Conservation (phyloP, 2,797 vertebrate genomes). For the Taeniopygia guttata region DNA sequence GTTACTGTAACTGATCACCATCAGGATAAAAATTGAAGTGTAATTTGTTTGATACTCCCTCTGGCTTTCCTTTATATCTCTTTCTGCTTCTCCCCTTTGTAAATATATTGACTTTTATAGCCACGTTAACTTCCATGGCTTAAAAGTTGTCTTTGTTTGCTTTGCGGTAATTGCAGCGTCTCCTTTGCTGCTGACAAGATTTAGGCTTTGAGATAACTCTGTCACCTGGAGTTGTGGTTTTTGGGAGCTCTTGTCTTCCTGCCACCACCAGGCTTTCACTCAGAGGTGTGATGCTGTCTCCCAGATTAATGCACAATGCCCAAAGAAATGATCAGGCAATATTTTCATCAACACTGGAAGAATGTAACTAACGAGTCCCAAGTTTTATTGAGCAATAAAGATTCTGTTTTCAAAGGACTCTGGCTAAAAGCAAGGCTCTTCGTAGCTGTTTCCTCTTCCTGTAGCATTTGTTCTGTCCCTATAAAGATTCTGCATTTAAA, state of each 20-base stretch:
- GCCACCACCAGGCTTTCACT: not conserved
- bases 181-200: not conserved
- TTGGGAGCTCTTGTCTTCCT: slow-evolving; percentile 25
- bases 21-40: not conserved
- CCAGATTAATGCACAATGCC: slow-evolving; percentile 1
- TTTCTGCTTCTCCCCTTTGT: slow-evolving; percentile 5
- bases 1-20: slow-evolving; percentile 31
- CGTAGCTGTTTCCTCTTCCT: not conserved
- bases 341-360: slow-evolving; percentile 4
- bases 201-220: not conserved
- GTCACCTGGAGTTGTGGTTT: not conserved
- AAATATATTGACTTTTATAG: slow-evolving; percentile 45
- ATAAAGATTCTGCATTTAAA: not conserved
- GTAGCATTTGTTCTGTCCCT: not conserved
- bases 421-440: not conserved
- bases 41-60: slow-evolving; percentile 26
- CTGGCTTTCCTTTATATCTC: slow-evolving; percentile 1
- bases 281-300: not conserved
- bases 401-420: not conserved
- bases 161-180: not conserved
- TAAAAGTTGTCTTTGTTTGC: slow-evolving; percentile 26
- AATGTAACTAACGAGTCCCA: not conserved
- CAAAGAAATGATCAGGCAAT: not conserved
- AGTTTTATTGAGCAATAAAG: not conserved
- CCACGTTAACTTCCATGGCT: not conserved